Evolutionary conservation across 2,888 invertebrate species (phyloP).

Genomic region (Atethmia centrago): DNA sequence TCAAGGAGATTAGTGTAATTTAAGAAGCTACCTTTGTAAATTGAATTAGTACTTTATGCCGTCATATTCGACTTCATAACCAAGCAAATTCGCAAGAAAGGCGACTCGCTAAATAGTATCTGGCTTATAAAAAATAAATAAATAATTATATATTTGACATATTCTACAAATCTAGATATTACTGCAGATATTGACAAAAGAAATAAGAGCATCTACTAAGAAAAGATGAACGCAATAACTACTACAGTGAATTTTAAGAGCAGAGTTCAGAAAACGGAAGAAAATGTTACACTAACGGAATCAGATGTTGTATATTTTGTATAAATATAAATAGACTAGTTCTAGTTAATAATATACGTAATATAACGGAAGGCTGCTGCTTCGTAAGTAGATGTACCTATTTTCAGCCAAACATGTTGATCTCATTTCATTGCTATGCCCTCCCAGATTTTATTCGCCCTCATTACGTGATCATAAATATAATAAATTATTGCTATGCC

Average conservation of each 20-base stretch:
- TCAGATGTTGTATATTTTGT: constrained; percentile 19
- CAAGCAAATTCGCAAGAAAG: constrained; percentile 35
- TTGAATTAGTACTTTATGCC: constrained; percentile 47
- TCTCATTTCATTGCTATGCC: constrained; percentile 53
- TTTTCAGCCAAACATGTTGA: constrained; percentile 41
- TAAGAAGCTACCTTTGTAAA: constrained; percentile 47
- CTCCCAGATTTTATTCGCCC: constrained; percentile 60
- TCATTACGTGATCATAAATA: constrained; percentile 60
- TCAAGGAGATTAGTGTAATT: constrained; percentile 62
- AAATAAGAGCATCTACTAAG: constrained; percentile 20
- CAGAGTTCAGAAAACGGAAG: constrained; percentile 26
- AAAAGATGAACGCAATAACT: constrained; percentile 6
- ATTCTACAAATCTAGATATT: constrained; percentile 41
- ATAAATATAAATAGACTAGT: constrained; percentile 42
- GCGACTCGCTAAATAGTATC: constrained; percentile 24
- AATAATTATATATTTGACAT: constrained; percentile 19
- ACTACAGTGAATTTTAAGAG: constrained; percentile 16
- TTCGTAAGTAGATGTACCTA: constrained; percentile 20
- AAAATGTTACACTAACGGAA: constrained; percentile 41
- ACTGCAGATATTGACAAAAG: constrained; percentile 28
- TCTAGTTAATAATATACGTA: constrained; percentile 38
- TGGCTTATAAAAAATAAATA: no score
- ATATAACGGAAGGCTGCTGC: constrained; percentile 35
- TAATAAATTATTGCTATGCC: constrained; percentile 58
- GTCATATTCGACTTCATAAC: constrained; percentile 27